Evolutionary conservation across 2,888 invertebrate species (phyloP).

Genomic region (Andrena fulva): DNA sequence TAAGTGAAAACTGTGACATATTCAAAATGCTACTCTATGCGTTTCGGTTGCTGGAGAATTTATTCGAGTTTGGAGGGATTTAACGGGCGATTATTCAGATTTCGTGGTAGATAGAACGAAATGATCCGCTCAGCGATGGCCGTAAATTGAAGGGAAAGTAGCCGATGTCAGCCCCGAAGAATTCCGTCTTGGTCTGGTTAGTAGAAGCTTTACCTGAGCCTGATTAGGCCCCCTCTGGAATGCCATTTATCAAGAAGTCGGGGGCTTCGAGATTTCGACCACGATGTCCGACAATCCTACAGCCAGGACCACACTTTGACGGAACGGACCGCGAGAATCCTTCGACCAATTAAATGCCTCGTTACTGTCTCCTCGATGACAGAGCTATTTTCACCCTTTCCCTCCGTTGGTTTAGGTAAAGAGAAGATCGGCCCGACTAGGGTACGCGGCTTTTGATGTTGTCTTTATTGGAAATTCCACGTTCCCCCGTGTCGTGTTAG

Average conservation of each 20-base stretch:
- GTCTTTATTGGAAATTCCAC: constrained; percentile 37
- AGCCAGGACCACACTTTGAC: constrained; percentile 34
- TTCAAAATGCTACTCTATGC: background rate
- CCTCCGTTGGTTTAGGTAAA: background rate
- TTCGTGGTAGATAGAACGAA: constrained; percentile 10
- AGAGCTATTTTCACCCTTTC: background rate
- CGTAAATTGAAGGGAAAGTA: constrained; percentile 56
- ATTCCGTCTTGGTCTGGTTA: constrained; percentile 44
- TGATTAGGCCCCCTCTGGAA: constrained; percentile 72
- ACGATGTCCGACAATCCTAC: constrained; percentile 29
- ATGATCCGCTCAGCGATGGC: constrained; percentile 12
- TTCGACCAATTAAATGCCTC: constrained; percentile 61
- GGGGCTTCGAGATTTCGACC: constrained; percentile 23
- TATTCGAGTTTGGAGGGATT: background rate
- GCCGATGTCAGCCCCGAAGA: constrained; percentile 36
- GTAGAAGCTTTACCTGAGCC: constrained; percentile 57
- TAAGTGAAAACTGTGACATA: background rate
- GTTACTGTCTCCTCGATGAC: constrained; percentile 34
- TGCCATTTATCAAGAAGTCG: constrained; percentile 70
- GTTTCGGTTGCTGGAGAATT: background rate
- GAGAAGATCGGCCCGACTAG: constrained; percentile 17
- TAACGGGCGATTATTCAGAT: constrained; percentile 12
- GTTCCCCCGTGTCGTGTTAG: constrained; percentile 18
- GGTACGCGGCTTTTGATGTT: background rate
- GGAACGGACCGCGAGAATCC: constrained; percentile 39